These are phyloP conservation scores for Malacoctenus gilli DNA, from an alignment of 2,797 vertebrate genomes.

Conservation along the genomic window DNA sequence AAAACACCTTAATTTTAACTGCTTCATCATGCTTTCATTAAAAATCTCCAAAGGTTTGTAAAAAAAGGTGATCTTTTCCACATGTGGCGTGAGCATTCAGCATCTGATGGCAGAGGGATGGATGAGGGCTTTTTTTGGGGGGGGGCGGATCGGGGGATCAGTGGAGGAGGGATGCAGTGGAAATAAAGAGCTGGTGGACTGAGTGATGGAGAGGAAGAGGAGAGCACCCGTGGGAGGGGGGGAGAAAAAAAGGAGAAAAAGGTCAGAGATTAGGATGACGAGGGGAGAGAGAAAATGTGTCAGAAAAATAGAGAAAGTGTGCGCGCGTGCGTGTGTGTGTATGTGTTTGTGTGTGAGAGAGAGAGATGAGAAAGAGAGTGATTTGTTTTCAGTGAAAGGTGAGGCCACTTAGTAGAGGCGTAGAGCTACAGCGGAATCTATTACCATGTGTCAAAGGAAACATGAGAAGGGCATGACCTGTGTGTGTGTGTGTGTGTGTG, in stretches of 20 bases:
- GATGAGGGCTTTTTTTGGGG: too few species aligned
- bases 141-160: too few species aligned
- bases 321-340: conserved; percentile 10
- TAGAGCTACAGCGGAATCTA: conserved; percentile 94
- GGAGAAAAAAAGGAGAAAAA: conserved; percentile 54
- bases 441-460: conserved; percentile 99
- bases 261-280: conserved; percentile 54
- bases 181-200: background rate
- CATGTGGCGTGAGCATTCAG: too few species aligned
- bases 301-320: conserved; percentile 8
- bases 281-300: too few species aligned
- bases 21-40: too few species aligned
- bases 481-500: conserved; percentile 36
- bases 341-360: conserved; percentile 14
- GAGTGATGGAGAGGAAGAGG: too few species aligned
- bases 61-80: too few species aligned
- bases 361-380: conserved; percentile 77
- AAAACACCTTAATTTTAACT: too few species aligned
- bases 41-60: too few species aligned
- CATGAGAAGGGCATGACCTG: conserved; percentile 91
- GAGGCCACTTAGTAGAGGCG: conserved; percentile 95
- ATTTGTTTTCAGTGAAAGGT: conserved; percentile 99
- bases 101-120: too few species aligned
- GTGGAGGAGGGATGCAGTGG: background rate
- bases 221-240: background rate